These are phyloP conservation scores for honey bee (Apis mellifera) DNA, from an alignment of 1,140 invertebrate species.

Conservation along the genomic window Amel_HAv3.1 CM009937.2:6052501-6053000, in stretches of 20 bases:
- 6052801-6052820: neutral
- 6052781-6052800: neutral
- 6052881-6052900: constrained; percentile 6
- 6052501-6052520: neutral
- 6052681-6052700: neutral
- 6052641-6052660: neutral
- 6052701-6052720: neutral
- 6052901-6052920: neutral
- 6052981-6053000: neutral
- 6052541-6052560: constrained; percentile 1
- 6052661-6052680: neutral
- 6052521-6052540: neutral
- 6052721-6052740: neutral
- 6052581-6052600: neutral
- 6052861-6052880: neutral
- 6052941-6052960: neutral
- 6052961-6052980: neutral
- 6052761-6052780: neutral
- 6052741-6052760: neutral
- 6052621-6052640: neutral
- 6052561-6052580: neutral
- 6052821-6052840: neutral
- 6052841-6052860: neutral
- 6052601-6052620: neutral
- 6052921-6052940: neutral